These are phyloP conservation scores for Melanotaenia trifasciata DNA, from an alignment of 2,797 vertebrate genomes.

Conservation along the genomic window DNA sequence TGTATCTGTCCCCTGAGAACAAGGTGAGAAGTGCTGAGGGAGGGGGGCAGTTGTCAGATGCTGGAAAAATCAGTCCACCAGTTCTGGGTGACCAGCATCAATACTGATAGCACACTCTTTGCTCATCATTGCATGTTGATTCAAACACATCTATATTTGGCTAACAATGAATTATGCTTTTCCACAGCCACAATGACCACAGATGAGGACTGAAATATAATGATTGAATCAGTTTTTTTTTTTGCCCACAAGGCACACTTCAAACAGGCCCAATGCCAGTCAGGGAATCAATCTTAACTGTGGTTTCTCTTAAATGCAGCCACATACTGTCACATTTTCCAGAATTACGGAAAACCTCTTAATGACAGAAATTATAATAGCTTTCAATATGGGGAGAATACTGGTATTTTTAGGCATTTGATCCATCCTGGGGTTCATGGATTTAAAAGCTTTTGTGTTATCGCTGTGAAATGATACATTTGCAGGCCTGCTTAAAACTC, in stretches of 20 bases:
- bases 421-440: constrained; percentile 82
- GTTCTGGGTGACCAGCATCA: constrained; percentile 64
- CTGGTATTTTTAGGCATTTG: constrained; percentile 84
- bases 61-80: constrained; percentile 53
- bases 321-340: constrained; percentile 78
- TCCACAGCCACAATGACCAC: constrained; percentile 35
- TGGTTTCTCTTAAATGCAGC: constrained; percentile 71
- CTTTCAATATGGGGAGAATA: constrained; percentile 78
- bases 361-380: constrained; percentile 75
- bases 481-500: constrained; percentile 88
- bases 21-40: constrained; percentile 53
- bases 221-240: constrained; percentile 58
- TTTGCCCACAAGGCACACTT: constrained; percentile 61
- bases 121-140: constrained; percentile 10
- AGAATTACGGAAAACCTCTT: constrained; percentile 75
- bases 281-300: constrained; percentile 74
- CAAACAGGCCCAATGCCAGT: constrained; percentile 43
- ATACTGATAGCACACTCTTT: constrained; percentile 40
- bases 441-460: constrained; percentile 85
- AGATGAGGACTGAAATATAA: constrained; percentile 50
- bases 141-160: constrained; percentile 20
- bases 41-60: constrained; percentile 39
- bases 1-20: constrained; percentile 78
- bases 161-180: constrained; percentile 32
- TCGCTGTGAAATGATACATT: constrained; percentile 87